These are phyloP conservation scores for Cyaniris semiargus DNA, from an alignment of 2,888 invertebrate genomes.

Conservation along the genomic window DNA sequence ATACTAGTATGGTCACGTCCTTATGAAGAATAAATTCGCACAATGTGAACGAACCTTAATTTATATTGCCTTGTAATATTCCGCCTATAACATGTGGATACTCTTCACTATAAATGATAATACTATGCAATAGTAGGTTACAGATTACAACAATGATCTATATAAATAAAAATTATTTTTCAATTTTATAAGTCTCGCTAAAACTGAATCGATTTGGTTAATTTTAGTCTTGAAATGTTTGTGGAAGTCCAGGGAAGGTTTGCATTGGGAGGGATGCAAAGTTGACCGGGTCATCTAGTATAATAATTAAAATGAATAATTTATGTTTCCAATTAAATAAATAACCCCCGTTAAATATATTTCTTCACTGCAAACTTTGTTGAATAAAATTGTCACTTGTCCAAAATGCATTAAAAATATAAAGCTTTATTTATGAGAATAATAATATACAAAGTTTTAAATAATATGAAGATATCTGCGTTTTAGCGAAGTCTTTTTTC, in stretches of 20 bases:
- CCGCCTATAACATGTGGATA: neutral
- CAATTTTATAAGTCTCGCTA: too few species aligned
- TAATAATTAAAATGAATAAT: too few species aligned
- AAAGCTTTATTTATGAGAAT: neutral
- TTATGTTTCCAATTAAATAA: too few species aligned
- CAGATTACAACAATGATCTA: neutral
- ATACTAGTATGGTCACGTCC: neutral
- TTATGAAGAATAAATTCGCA: neutral
- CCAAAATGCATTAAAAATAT: neutral
- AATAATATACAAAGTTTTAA: neutral
- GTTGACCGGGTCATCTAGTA: too few species aligned
- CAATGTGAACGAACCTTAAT: neutral
- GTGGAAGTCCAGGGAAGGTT: too few species aligned
- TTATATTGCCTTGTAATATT: neutral
- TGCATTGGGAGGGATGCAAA: too few species aligned
- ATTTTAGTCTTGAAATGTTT: too few species aligned
- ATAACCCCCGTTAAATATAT: too few species aligned
- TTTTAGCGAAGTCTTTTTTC: neutral
- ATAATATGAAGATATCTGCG: slow-evolving; percentile 1
- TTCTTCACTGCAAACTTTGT: neutral
- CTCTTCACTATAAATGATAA: neutral
- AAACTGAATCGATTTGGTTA: too few species aligned
- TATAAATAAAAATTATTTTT: too few species aligned
- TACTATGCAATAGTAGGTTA: too few species aligned
- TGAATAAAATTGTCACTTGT: neutral